Conservation (phyloP, 2,113 vertebrate species). For the Mesoclemmys tuberculata region DNA sequence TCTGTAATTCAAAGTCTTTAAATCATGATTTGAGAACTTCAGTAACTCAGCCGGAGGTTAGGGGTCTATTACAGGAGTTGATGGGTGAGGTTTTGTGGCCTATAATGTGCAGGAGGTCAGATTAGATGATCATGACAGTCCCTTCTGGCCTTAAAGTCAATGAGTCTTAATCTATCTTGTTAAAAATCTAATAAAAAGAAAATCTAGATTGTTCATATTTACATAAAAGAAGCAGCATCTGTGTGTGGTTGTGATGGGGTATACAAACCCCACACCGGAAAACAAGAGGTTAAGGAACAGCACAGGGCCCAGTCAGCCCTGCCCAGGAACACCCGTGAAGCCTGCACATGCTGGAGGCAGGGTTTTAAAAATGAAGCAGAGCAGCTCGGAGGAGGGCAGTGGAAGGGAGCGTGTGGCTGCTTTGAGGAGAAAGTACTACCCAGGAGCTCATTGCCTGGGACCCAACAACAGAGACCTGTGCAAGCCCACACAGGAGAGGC, state of each 20-base stretch:
- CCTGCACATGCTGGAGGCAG: background rate
- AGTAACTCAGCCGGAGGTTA: background rate
- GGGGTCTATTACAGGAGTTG: background rate
- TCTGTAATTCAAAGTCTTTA: background rate
- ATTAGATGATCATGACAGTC: background rate
- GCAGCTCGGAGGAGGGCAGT: background rate
- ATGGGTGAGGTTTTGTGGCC: background rate
- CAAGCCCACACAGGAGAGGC: background rate
- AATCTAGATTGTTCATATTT: background rate
- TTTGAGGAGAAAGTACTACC: background rate
- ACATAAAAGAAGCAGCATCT: background rate
- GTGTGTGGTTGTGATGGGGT: background rate
- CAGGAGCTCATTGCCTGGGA: background rate
- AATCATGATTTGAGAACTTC: background rate
- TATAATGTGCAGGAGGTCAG: background rate
- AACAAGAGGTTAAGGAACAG: background rate
- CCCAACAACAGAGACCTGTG: background rate
- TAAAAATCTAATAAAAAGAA: background rate
- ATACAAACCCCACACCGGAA: background rate
- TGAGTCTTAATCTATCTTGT: background rate
- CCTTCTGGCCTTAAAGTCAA: background rate
- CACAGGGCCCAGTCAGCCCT: background rate
- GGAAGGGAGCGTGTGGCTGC: background rate
- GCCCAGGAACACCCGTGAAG: background rate
- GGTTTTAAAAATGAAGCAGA: background rate